phyloP scores from a whole-genome alignment of 2,797 vertebrate species.

The Myotis daubentonii region DNA sequence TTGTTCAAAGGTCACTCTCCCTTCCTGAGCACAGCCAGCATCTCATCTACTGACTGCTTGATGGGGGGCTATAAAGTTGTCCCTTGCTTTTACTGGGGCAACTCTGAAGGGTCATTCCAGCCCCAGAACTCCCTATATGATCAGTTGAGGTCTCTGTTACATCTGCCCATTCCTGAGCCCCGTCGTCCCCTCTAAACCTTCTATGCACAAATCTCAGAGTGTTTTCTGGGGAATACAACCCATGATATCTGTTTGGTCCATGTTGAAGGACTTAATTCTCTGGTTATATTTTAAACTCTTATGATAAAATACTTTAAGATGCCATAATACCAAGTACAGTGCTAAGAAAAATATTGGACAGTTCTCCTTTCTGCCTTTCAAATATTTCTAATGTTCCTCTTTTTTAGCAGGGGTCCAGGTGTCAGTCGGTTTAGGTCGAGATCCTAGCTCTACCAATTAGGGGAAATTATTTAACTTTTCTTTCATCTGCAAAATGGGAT shows the following conservation, averaged over 20 bases:
- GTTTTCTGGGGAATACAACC: not conserved
- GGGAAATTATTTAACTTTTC: not conserved
- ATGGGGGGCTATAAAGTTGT: not conserved
- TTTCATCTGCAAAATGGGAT: conserved; percentile 9
- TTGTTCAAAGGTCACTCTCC: not conserved
- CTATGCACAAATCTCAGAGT: not conserved
- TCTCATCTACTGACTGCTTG: not conserved
- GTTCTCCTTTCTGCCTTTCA: conserved; percentile 47
- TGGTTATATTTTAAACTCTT: conserved; percentile 45
- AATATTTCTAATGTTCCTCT: not conserved
- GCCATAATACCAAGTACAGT: not conserved
- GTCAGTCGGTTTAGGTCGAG: not conserved
- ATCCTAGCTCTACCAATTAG: not conserved
- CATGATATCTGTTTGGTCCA: not conserved
- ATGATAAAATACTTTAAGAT: conserved; percentile 4
- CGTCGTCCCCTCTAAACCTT: not conserved
- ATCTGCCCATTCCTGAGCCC: not conserved
- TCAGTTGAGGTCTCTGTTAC: not conserved
- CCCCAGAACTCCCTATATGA: not conserved
- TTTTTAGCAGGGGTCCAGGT: not conserved
- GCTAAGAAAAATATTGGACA: not conserved
- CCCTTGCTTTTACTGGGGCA: not conserved
- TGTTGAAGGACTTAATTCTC: not conserved
- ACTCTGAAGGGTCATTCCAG: not conserved
- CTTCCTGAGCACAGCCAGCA: not conserved